Evolutionary conservation across 2,888 invertebrate species (phyloP).

Genomic region (Pseudanteris insignis): DNA sequence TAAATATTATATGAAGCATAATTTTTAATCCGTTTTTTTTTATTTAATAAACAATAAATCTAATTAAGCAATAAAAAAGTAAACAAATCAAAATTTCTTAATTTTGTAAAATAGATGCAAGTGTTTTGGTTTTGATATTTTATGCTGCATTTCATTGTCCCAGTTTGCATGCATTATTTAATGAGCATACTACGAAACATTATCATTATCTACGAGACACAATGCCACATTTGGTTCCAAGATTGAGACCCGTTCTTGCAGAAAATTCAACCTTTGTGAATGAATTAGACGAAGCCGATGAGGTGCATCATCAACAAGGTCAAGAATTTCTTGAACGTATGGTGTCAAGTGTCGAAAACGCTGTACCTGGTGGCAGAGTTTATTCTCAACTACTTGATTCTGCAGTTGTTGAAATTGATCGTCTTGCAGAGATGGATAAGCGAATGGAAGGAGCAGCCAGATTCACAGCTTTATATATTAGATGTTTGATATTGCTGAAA

Average conservation of each 20-base stretch:
- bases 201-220: slow-evolving; percentile 93
- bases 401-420: slow-evolving; percentile 68
- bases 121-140: slow-evolving; percentile 89
- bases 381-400: slow-evolving; percentile 66
- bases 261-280: slow-evolving; percentile 43
- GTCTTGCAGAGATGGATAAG: slow-evolving; percentile 82
- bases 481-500: slow-evolving; percentile 69
- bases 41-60: no score
- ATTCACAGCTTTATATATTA: slow-evolving; percentile 83
- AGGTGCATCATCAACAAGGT: slow-evolving; percentile 55
- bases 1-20: no score
- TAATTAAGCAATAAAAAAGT: no score
- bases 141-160: slow-evolving; percentile 93
- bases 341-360: slow-evolving; percentile 77
- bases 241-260: slow-evolving; percentile 67
- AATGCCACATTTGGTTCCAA: slow-evolving; percentile 89
- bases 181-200: slow-evolving; percentile 91
- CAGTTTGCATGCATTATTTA: slow-evolving; percentile 90
- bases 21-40: no score
- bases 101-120: slow-evolving; percentile 73
- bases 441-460: slow-evolving; percentile 82
- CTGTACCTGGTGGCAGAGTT: slow-evolving; percentile 70
- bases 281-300: slow-evolving; percentile 52
- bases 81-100: slow-evolving; percentile 5
- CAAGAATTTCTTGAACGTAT: slow-evolving; percentile 78